Percentiles rank a stretch among this genome's conserved stretches.
phyloP scores from a whole-genome alignment of 2,797 vertebrate genomes.

The Phalloptychus januarius region DNA sequence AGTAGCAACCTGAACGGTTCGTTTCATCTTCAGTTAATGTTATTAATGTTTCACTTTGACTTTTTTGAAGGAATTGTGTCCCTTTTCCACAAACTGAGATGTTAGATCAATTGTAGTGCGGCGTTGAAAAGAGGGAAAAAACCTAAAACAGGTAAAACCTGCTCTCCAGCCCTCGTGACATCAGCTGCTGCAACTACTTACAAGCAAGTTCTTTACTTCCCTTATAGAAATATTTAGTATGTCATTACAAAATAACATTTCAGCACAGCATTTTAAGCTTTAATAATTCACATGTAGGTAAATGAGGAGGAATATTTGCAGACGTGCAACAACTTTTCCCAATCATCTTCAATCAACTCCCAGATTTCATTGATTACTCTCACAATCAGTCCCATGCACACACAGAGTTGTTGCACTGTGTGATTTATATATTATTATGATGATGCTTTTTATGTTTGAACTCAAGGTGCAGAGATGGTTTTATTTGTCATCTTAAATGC shows the following conservation, averaged over 20 bases:
- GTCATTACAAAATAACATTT: background rate
- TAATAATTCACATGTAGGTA: background rate
- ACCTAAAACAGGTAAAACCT: background rate
- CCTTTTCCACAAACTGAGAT: slow-evolving; percentile 24
- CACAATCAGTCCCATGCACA: slow-evolving; percentile 15
- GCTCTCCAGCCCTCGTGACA: background rate
- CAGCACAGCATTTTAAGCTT: background rate
- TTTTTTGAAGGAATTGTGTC: slow-evolving; percentile 20
- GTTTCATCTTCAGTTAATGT: slow-evolving; percentile 7
- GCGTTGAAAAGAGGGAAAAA: background rate
- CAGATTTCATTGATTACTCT: background rate
- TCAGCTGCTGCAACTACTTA: background rate
- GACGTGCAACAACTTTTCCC: too few species aligned
- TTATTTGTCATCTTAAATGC: slow-evolving; percentile 73
- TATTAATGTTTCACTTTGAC: background rate
- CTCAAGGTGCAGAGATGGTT: slow-evolving; percentile 59
- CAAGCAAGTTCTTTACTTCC: background rate
- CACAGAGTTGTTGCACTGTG: slow-evolving; percentile 56
- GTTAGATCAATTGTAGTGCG: slow-evolving; percentile 44
- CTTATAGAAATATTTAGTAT: background rate
- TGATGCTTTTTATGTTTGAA: slow-evolving; percentile 65
- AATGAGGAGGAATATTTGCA: background rate
- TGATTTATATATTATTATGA: slow-evolving; percentile 53
- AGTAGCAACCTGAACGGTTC: slow-evolving; percentile 1
- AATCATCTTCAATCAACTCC: background rate